phyloP scores from a whole-genome alignment of 2,888 invertebrate genomes.

The Polydrusus pterygomalis region DNA sequence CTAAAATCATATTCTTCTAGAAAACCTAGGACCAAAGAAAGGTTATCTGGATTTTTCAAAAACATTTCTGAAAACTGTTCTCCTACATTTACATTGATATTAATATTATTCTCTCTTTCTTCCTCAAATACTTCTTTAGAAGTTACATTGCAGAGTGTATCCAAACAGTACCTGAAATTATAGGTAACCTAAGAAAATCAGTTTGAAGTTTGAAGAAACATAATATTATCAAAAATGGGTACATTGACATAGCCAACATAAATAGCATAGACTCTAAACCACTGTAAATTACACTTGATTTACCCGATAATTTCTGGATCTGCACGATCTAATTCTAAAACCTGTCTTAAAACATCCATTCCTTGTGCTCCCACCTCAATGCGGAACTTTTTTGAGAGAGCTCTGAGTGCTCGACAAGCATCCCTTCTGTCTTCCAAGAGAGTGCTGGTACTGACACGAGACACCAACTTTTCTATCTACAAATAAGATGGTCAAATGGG shows the following conservation, averaged over 20 bases:
- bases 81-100: conserved; percentile 81
- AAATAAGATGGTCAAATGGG: conserved; percentile 31
- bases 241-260: background rate
- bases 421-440: conserved; percentile 95
- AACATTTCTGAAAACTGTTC: conserved; percentile 98
- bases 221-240: background rate
- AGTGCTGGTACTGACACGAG: conserved; percentile 93
- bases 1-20: conserved; percentile 95
- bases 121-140: conserved; percentile 87
- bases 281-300: background rate
- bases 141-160: conserved; percentile 94
- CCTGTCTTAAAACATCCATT: conserved; percentile 86
- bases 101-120: conserved; percentile 77
- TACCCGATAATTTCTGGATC: conserved; percentile 92
- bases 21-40: conserved; percentile 86
- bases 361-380: conserved; percentile 97
- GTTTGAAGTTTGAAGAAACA: too few species aligned
- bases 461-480: conserved; percentile 93
- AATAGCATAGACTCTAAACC: background rate
- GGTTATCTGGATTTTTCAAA: conserved; percentile 91
- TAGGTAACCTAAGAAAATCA: too few species aligned
- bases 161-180: conserved; percentile 81
- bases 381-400: conserved; percentile 91
- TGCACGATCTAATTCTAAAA: conserved; percentile 90
- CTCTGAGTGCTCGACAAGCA: conserved; percentile 96